Base-by-base conservation (phyloP, 2,797 vertebrate species). In the Microhierax caerulescens region DNA sequence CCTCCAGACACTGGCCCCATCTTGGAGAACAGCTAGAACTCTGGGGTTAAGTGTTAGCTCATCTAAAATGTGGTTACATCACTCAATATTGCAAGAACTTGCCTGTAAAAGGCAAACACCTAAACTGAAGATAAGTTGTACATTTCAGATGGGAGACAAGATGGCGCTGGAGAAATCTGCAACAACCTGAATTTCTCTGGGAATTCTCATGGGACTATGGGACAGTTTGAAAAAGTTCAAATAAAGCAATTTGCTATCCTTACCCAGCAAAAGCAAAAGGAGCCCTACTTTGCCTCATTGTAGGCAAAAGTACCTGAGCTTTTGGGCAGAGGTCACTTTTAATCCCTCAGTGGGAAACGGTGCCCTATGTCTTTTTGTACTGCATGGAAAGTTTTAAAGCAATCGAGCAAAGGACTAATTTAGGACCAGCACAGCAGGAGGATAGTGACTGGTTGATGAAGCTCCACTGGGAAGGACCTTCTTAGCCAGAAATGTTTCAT, bases 371-470 rank as follows among this genome's bases (percentile, higher is more conserved):
- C 72, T 84, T 14, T 20, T 56, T 59, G 54, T 59, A n/a, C 48
- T 5, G 0, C 54, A 41, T 17, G 73, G 79, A 81, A 95, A 47
- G 28, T 87, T 59, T 81, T 77, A 95, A 91, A 78, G 59, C 77
- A 89, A 61, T 39, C 6, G 4, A 85, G 81, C 88, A 88, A 68
- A 70, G 16, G n/a, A 63, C 87, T 91, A 92, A 93, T 92, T 97
- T 96, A 95, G 95, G 91, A 84, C 68, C 81, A 95, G 92, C 82
- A 32, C 69, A 94, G 78, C 32, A 48, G 82, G 41, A 96, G n/a
- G 57, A 56, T 21, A 74, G 90, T 81, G 90, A 91, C 82, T 16
- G 27, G 73, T 24, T 93, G 87, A 82, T 34, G 83, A 88, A 92
- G 32, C 53, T 56, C 96, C 89, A 23, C 68, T 54, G 70, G 64